phyloP scores from a whole-genome alignment of 2,113 vertebrate genomes.

The Pandion haliaetus region DNA sequence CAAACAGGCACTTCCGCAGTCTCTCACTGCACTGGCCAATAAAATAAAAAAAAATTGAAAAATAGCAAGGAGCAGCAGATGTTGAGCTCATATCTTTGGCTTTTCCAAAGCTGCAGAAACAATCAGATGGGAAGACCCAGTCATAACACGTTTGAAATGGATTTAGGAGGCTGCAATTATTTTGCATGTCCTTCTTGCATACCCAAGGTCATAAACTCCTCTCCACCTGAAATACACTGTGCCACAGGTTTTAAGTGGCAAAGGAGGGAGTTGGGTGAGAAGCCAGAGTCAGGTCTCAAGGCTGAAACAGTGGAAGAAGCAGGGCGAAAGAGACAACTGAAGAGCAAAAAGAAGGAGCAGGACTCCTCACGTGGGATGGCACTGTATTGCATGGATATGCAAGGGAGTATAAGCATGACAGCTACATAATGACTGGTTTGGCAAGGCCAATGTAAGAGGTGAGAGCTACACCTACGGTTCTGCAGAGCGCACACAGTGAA shows the following conservation, averaged over 20 bases:
- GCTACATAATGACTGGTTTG: neutral
- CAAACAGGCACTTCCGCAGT: neutral
- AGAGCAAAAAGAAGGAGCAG: neutral
- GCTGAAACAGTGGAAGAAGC: neutral
- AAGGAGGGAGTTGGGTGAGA: neutral
- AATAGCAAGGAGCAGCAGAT: neutral
- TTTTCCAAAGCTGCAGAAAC: neutral
- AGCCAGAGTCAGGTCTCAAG: neutral
- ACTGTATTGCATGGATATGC: neutral
- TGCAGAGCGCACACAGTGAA: neutral
- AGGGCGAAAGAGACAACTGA: neutral
- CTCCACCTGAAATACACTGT: neutral
- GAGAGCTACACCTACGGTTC: neutral
- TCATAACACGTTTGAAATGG: neutral
- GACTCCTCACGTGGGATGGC: rapidly evolving
- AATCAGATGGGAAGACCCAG: neutral
- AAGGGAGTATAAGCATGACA: neutral
- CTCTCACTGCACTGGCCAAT: neutral
- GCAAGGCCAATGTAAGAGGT: neutral
- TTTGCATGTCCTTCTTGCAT: neutral
- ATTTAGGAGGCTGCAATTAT: neutral
- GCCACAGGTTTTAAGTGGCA: neutral
- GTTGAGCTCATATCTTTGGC: neutral
- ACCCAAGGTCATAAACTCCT: neutral
- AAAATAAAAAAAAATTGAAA: neutral